Evolutionary conservation across 2,797 vertebrate genomes (phyloP), one percentile per base, ranked within the genome.

Genomic region (Geotrypetes seraphini): DNA sequence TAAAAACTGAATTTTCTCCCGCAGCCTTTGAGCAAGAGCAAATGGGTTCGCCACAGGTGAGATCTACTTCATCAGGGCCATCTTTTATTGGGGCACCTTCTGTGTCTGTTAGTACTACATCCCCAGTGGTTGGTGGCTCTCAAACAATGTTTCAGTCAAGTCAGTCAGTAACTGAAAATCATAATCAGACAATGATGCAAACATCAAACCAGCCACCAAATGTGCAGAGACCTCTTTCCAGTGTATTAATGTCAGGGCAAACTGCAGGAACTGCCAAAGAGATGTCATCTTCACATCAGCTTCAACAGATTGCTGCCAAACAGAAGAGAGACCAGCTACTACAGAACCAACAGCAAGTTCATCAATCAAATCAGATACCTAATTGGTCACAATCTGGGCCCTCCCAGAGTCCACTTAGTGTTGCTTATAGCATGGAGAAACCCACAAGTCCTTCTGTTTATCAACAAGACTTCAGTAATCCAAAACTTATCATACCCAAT

Each of bases 1-100:
- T 97, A 17, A 99, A 99, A 73, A 64, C 88, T 0, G 95, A 97
- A 66, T 95, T 90, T 69, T 91, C 89, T n/a, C 88, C 92, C 3
- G 78, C 81, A 4, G 63, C 81, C 21, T 96, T 92, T 12, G 91
- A 96, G 7, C 91, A 87, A 48, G 92, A 96, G 13, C 81, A 83
- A 39, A 82, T 84, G 7, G 80, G 75, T 10, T 93, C 92, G 33
- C 89, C 91, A 7, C 90, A 90, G 17, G 71, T 90, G 19, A 75
- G 90, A 43, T 67, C 86, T 13, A 60, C 83, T 14, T 84, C 90
- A 25, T 85, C 87, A 3, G 88, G 86, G 16, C 79, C 86, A 19
- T 67, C 78, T 11, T 83, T 87, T 47, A 83, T 85, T 57, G 82
- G 75, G 43, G 75, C 71, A 59, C 77, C 89, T n/a, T 86, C 92